Evolutionary conservation across 1,140 invertebrate species (phyloP).

Genomic region (Bombus pascuorum): DNA sequence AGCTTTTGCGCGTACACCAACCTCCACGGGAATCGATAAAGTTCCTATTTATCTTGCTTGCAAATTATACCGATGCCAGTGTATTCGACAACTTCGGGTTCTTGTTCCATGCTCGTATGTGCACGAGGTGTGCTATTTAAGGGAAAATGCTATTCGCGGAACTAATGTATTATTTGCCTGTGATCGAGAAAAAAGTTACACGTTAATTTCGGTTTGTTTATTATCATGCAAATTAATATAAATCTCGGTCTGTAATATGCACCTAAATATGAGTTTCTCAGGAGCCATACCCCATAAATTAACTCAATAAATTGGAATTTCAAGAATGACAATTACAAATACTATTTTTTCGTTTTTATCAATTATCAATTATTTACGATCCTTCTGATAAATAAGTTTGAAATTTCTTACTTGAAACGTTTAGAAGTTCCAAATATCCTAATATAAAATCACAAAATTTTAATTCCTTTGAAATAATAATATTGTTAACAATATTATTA

Average conservation of each 20-base stretch:
- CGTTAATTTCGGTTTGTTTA: background rate
- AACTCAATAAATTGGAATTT: no score
- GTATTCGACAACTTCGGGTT: conserved; percentile 6
- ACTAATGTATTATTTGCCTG: background rate
- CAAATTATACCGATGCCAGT: conserved; percentile 46
- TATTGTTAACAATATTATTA: no score
- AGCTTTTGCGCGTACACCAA: conserved; percentile 37
- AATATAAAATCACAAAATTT: no score
- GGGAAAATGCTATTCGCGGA: background rate
- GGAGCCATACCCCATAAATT: no score
- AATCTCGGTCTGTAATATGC: background rate
- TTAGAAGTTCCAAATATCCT: no score
- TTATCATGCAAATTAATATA: background rate
- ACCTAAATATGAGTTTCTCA: no score
- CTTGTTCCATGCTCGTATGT: background rate
- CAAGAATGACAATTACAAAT: no score
- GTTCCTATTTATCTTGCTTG: conserved; percentile 44
- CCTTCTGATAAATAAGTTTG: no score
- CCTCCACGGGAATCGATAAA: conserved; percentile 40
- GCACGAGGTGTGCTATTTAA: background rate
- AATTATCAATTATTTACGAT: no score
- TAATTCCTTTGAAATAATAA: no score
- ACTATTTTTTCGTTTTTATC: no score
- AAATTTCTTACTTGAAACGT: no score
- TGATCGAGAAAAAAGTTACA: background rate